Conservation (phyloP, 2,797 vertebrate species). For the Furcifer pardalis region DNA sequence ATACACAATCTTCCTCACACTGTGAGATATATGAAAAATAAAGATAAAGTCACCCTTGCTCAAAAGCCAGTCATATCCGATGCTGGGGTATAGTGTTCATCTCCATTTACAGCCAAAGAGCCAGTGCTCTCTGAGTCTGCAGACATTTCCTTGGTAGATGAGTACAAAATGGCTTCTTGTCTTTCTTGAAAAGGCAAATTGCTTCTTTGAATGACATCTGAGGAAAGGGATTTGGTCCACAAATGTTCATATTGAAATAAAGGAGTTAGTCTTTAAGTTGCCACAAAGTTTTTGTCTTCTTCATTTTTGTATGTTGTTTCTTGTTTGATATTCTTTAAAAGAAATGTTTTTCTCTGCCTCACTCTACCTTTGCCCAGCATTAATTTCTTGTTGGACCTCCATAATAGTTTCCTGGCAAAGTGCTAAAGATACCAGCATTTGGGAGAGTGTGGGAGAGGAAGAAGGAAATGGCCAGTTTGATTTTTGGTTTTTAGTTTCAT, state of each 20-base stretch:
- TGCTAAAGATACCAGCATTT: conserved; percentile 23
- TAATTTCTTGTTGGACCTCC: conserved; percentile 57
- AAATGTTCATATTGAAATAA: too few species aligned
- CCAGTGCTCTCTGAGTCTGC: too few species aligned
- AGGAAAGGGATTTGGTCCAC: too few species aligned
- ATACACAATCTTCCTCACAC: conserved; percentile 45
- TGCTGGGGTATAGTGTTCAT: too few species aligned
- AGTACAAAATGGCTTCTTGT: conserved; percentile 61
- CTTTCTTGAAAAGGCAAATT: conserved; percentile 64
- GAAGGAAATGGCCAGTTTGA: neutral
- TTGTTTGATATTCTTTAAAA: conserved; percentile 60
- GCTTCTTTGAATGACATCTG: conserved; percentile 56
- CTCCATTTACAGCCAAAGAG: too few species aligned
- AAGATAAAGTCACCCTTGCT: too few species aligned
- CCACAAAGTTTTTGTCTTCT: too few species aligned
- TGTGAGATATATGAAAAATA: conserved; percentile 57
- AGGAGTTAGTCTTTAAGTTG: too few species aligned
- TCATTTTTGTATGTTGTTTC: too few species aligned
- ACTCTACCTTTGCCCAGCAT: conserved; percentile 39
- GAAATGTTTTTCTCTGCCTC: conserved; percentile 40
- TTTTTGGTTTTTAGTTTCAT: conserved; percentile 40
- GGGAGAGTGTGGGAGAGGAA: too few species aligned
- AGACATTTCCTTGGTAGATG: too few species aligned
- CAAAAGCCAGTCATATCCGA: too few species aligned
- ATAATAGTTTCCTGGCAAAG: conserved; percentile 37